Evolutionary conservation across 2,888 invertebrate species (phyloP).

Genomic region (Lysandra bellargus): DNA sequence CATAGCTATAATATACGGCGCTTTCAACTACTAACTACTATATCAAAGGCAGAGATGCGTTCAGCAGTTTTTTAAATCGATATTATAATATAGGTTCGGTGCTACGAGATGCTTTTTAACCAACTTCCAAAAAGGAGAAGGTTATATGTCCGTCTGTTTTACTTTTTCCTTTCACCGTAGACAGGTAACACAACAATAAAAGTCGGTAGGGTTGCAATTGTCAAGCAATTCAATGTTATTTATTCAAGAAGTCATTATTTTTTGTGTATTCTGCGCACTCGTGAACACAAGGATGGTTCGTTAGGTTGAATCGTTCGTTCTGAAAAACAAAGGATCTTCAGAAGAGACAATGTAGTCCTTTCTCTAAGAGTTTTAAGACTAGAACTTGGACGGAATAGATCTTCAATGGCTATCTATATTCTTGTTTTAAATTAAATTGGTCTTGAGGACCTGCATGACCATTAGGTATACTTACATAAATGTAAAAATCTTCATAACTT

Average conservation of each 20-base stretch:
- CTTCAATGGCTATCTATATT: background rate
- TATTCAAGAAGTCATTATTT: constrained; percentile 24
- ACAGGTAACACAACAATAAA: background rate
- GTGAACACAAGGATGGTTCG: constrained; percentile 19
- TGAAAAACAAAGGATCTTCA: background rate
- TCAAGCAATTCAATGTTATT: constrained; percentile 10
- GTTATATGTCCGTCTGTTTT: too few species aligned
- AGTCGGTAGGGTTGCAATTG: background rate
- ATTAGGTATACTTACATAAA: too few species aligned
- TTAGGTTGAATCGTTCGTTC: constrained; percentile 27
- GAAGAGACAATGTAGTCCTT: background rate
- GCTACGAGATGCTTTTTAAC: too few species aligned
- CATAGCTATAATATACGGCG: too few species aligned
- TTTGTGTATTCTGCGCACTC: constrained; percentile 19
- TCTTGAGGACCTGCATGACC: too few species aligned
- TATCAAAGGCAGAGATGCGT: too few species aligned
- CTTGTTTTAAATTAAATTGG: too few species aligned
- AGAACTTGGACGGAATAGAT: background rate
- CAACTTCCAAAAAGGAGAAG: too few species aligned
- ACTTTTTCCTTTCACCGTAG: background rate
- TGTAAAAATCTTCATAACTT: too few species aligned
- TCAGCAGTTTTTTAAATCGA: too few species aligned
- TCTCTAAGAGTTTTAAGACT: background rate
- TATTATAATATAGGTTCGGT: too few species aligned
- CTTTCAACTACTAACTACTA: too few species aligned